A percentile compares a stretch with the other conserved stretches of the same genome.
These are phyloP conservation scores for Gandaritis pyraliata DNA, from an alignment of 2,888 invertebrate species.

Conservation along the genomic window DNA sequence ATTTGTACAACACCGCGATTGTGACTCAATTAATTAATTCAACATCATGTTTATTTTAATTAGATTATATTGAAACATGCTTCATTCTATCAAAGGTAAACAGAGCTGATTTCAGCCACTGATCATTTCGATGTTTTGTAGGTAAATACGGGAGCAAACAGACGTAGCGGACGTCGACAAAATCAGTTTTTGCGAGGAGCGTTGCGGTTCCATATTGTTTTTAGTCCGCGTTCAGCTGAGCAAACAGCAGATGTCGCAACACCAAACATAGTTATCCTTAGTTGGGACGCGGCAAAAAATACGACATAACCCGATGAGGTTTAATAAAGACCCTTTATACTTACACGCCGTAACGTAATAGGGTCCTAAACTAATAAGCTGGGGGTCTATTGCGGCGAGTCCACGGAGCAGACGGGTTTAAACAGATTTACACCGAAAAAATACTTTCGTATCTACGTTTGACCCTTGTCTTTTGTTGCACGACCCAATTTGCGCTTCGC, in stretches of 20 bases:
- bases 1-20: conserved; percentile 34
- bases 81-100: conserved; percentile 25
- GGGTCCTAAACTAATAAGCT: conserved; percentile 80
- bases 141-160: conserved; percentile 19
- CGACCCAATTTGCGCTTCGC: conserved; percentile 60
- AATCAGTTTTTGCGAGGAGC: conserved; percentile 63
- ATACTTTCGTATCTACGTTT: conserved; percentile 51
- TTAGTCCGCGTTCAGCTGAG: conserved; percentile 64
- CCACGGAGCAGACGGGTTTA: conserved; percentile 64
- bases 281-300: conserved; percentile 58
- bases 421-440: conserved; percentile 73
- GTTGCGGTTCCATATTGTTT: conserved; percentile 62
- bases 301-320: conserved; percentile 57
- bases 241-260: conserved; percentile 67
- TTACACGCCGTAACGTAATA: conserved; percentile 69
- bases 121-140: conserved; percentile 24
- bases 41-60: conserved; percentile 28
- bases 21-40: conserved; percentile 35
- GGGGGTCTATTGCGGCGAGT: conserved; percentile 59
- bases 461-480: conserved; percentile 67
- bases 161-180: conserved; percentile 56
- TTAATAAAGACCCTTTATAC: conserved; percentile 72
- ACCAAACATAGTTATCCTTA: conserved; percentile 71
- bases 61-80: conserved; percentile 24
- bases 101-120: conserved; percentile 20